Evolutionary conservation across 2,888 invertebrate genomes (phyloP).

Genomic region (Heliconius erato): DNA sequence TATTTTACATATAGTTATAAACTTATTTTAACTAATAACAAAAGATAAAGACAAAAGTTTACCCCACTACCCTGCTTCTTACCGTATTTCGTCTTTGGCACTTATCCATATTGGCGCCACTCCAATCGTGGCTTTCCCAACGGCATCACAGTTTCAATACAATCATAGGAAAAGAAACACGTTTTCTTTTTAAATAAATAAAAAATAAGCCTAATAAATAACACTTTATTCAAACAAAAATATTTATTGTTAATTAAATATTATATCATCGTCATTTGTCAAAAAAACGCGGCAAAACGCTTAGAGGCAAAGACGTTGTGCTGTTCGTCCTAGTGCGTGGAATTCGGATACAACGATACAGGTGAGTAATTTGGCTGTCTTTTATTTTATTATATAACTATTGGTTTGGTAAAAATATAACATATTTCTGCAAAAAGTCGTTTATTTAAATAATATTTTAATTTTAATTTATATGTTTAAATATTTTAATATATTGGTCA

Average conservation of each 20-base stretch:
- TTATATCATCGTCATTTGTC: slow-evolving; percentile 50
- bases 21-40: neutral
- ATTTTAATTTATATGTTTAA: neutral
- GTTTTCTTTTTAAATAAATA: slow-evolving; percentile 49
- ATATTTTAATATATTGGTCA: neutral
- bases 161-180: slow-evolving; percentile 67
- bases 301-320: slow-evolving; percentile 60
- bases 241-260: neutral
- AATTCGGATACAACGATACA: slow-evolving; percentile 57
- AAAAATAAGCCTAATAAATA: slow-evolving; percentile 14
- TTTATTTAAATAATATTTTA: neutral
- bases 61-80: slow-evolving; percentile 59
- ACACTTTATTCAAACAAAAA: neutral
- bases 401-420: neutral
- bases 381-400: slow-evolving; percentile 23
- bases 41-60: slow-evolving; percentile 44
- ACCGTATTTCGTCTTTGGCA: slow-evolving; percentile 85
- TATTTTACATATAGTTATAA: neutral
- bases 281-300: slow-evolving; percentile 55
- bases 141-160: slow-evolving; percentile 67
- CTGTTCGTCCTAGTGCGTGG: slow-evolving; percentile 50
- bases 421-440: neutral
- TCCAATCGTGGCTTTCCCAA: slow-evolving; percentile 67
- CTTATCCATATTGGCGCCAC: slow-evolving; percentile 77
- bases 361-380: slow-evolving; percentile 53